These are phyloP conservation scores for Corvus cornix DNA, from an alignment of 2,113 vertebrate genomes.

Conservation along the genomic window DNA sequence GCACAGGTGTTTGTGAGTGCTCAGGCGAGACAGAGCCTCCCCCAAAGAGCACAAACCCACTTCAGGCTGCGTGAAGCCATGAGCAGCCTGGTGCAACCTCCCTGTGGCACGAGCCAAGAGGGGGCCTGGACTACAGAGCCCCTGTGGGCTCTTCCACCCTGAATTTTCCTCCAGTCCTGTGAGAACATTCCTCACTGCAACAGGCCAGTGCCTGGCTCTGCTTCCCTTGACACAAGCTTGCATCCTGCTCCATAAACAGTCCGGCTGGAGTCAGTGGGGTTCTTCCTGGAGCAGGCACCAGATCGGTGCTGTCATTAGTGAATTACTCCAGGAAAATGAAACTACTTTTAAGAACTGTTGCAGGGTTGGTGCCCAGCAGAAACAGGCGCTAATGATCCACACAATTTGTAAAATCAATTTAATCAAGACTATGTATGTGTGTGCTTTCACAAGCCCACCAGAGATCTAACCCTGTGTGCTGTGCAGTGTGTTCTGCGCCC, in stretches of 20 bases:
- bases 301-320: not conserved
- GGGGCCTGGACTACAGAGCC: fast-evolving
- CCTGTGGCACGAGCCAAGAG: not conserved
- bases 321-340: not conserved
- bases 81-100: not conserved
- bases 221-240: not conserved
- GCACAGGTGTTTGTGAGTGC: not conserved
- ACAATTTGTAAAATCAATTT: not conserved
- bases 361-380: not conserved
- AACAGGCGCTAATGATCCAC: not conserved
- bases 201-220: not conserved
- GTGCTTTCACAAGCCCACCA: not conserved
- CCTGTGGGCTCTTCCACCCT: not conserved
- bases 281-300: not conserved
- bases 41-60: fast-evolving
- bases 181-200: not conserved
- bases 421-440: not conserved
- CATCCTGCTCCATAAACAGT: not conserved
- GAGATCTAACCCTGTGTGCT: not conserved
- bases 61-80: not conserved
- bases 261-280: not conserved
- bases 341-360: not conserved
- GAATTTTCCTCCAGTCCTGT: not conserved
- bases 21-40: not conserved
- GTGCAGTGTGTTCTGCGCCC: not conserved